Evolutionary conservation across 1,140 invertebrate species (phyloP), one percentile per base, ranked within the genome.

Genomic region (Acromyrmex echinatior): DNA sequence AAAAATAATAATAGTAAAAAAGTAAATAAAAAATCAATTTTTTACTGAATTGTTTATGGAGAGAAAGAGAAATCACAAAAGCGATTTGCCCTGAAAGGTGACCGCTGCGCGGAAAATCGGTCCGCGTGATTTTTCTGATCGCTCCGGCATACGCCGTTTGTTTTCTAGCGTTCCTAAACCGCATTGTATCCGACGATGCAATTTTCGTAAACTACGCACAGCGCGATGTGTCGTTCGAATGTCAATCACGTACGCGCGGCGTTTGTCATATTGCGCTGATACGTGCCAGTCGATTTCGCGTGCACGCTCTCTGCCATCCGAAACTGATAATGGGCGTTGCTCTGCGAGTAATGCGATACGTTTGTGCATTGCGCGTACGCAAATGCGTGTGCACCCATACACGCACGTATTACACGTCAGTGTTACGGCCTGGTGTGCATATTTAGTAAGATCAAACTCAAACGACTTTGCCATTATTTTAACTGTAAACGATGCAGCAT

Each of bases 301-400:
- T 71, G 49, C 70, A 74, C 70, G 70, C 70, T 62, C 70, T 76
- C 70, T 84, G 62, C 70, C 58, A 84, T 84, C 80, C 80, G 80
- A 84, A 71, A 79, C 79, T 80, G 77, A 86, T 82, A 82, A 81
- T 81, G 80, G 77, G 56, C 86, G 79, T 71, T 71, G 78, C 86
- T 79, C 79, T 28, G 39, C 35, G 71, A 31, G 77, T 80, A 89
- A 84, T 74, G 53, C 78, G 88, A 85, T 87, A 73, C 56, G 74
- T 73, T 71, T 68, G 80, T 84, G 60, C 49, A 28, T 28, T 28
- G 60, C 68, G 45, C 53, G 16, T 31, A 21, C 16, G 74, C 56
- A 58, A 45, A 35, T 71, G 31, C 60, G 35, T 35, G 62, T 25
- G 25, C n/a, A 35, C 60, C 6, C 14, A 39, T 21, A 12, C 35